Base-by-base conservation (phyloP, 2,797 vertebrate genomes). In the Nannoperca australis region DNA sequence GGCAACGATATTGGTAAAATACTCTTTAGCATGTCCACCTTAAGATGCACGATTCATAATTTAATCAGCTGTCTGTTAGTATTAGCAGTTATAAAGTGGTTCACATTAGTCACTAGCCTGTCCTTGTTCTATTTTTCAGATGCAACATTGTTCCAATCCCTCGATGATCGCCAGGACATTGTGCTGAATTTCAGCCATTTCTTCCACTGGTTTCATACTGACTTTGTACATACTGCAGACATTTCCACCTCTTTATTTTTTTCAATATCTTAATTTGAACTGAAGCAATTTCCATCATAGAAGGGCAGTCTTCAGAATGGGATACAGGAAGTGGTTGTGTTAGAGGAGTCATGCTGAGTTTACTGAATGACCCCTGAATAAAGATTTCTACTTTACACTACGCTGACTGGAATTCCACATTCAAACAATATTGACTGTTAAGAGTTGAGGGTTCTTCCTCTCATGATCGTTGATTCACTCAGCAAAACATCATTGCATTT, bases 61-160 rank as follows among this genome's bases (percentile, higher is more conserved):
- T 22, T 51, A n/a, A 49, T 20, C 34, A 3, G 3, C 7, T 59
- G 20, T 30, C 0, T 36, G 4, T 62, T 62, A 10, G 3, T 36
- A 30, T 70, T 3, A 22, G 15, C 47, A 50, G 20, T 4, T 61
- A 27, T 44, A 11, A 54, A 40, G 18, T 62, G 15, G 58, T 18
- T 53, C 36, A 34, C 17, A 32, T 36, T 8, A 56, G 0, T 75
- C n/a, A 69, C 8, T 7, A 42, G 1, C 36, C 15, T 36, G 55
- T 44, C 24, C 9, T 70, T 49, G 7, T 65, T 70, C 38, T 77
- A 18, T 81, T 70, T 89, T 65, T 59, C 86, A 96, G 95, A 62
- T 96, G 95, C 91, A 96, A 95, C 88, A 95, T 96, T 63, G 86
- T 95, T 73, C 95, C 95, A 55, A 88, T 95, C 69, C 90, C 60